Conservation (phyloP, 2,113 vertebrate species). For the Pelecanus crispus region DNA sequence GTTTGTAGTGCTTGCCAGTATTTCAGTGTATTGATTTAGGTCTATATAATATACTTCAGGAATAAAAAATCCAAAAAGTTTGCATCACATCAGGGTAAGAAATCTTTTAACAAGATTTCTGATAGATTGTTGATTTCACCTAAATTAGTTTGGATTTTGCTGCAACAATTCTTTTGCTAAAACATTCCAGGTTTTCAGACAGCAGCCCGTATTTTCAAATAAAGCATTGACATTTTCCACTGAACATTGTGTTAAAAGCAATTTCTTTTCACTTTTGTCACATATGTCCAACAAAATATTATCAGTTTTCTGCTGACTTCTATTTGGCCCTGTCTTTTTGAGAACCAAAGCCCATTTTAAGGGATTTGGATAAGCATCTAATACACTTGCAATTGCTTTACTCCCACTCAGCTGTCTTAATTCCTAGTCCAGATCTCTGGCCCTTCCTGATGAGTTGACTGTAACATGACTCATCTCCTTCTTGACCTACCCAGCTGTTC, state of each 20-base stretch:
- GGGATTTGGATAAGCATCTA: background rate
- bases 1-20: background rate
- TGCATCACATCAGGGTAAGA: background rate
- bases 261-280: background rate
- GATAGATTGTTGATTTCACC: background rate
- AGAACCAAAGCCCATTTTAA: constrained; percentile 17
- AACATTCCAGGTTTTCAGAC: background rate
- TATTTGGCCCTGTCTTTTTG: background rate
- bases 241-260: background rate
- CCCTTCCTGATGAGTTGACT: constrained; percentile 26
- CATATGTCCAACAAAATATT: background rate
- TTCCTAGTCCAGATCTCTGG: constrained; percentile 48
- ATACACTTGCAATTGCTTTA: constrained; percentile 34
- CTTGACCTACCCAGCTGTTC: constrained; percentile 55
- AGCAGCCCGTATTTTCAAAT: background rate
- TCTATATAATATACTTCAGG: background rate
- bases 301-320: background rate
- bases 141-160: background rate
- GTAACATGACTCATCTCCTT: constrained; percentile 42
- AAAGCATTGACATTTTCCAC: background rate
- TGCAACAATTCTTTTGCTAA: background rate
- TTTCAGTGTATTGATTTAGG: background rate
- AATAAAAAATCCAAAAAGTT: background rate
- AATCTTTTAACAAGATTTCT: background rate
- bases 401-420: constrained; percentile 39